Evolutionary conservation across 2,888 invertebrate genomes (phyloP).

Genomic region (Cremastinae sp.): DNA sequence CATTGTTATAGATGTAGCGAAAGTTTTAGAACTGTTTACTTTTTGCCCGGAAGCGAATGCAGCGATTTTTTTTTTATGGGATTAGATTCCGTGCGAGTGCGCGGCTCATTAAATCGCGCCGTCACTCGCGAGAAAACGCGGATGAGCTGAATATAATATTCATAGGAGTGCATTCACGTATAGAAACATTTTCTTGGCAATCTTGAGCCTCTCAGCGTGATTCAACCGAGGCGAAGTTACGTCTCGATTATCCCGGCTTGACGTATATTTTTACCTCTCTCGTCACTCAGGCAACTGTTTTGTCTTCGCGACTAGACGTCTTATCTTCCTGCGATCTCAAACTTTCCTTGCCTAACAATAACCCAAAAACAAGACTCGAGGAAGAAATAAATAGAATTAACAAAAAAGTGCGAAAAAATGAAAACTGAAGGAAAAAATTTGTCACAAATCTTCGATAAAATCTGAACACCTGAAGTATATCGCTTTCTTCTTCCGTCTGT

Average conservation of each 20-base stretch:
- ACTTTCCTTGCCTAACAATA: no score
- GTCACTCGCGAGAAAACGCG: constrained; percentile 19
- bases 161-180: constrained; percentile 2
- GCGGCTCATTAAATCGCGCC: constrained; percentile 44
- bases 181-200: background rate
- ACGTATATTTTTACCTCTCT: background rate
- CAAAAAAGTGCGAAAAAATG: no score
- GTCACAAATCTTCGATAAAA: no score
- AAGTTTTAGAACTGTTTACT: no score
- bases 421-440: no score
- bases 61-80: background rate
- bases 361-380: no score
- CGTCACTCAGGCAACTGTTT: background rate
- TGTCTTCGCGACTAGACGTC: no score
- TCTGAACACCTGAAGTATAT: no score
- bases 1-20: background rate
- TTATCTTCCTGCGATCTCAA: no score
- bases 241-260: constrained; percentile 35
- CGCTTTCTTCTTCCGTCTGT: no score
- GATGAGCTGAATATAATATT: constrained; percentile 2
- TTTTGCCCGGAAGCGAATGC: constrained; percentile 35
- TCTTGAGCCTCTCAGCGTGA: background rate
- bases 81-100: constrained; percentile 47
- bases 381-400: no score
- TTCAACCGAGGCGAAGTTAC: constrained; percentile 28